Evolutionary conservation across 2,888 invertebrate genomes (phyloP).

Genomic region (Dynastes grantii): DNA sequence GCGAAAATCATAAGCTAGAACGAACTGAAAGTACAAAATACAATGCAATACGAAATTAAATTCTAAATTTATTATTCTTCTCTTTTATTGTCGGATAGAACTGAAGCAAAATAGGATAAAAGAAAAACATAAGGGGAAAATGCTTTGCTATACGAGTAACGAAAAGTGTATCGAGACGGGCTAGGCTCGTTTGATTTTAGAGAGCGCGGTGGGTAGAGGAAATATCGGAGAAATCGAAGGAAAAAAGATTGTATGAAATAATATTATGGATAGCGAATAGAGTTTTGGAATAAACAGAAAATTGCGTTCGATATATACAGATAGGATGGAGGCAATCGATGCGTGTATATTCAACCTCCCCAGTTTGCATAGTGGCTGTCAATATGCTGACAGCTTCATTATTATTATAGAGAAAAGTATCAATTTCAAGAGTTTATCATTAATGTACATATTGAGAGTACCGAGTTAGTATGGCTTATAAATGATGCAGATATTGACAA

Average conservation of each 20-base stretch:
- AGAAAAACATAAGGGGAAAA: neutral
- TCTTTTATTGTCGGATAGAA: constrained; percentile 8
- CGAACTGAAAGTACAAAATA: neutral
- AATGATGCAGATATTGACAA: too few species aligned
- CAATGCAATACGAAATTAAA: constrained; percentile 32
- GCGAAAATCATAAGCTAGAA: neutral
- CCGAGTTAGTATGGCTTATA: too few species aligned
- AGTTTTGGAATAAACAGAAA: constrained; percentile 43
- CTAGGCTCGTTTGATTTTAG: neutral
- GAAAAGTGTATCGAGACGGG: neutral
- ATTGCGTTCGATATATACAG: constrained; percentile 38
- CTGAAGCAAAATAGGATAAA: neutral
- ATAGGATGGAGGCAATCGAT: neutral
- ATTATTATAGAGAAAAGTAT: too few species aligned
- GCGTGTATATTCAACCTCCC: too few species aligned
- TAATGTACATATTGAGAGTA: too few species aligned
- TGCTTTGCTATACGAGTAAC: neutral
- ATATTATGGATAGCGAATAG: constrained; percentile 13
- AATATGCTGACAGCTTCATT: too few species aligned
- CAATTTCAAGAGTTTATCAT: too few species aligned
- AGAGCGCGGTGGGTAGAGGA: neutral
- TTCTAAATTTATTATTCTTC: constrained; percentile 37
- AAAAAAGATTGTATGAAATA: constrained; percentile 14
- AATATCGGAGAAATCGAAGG: neutral
- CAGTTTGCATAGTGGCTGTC: too few species aligned